Evolutionary conservation across 2,888 invertebrate genomes (phyloP).

Genomic region (Andrena bucephala): DNA sequence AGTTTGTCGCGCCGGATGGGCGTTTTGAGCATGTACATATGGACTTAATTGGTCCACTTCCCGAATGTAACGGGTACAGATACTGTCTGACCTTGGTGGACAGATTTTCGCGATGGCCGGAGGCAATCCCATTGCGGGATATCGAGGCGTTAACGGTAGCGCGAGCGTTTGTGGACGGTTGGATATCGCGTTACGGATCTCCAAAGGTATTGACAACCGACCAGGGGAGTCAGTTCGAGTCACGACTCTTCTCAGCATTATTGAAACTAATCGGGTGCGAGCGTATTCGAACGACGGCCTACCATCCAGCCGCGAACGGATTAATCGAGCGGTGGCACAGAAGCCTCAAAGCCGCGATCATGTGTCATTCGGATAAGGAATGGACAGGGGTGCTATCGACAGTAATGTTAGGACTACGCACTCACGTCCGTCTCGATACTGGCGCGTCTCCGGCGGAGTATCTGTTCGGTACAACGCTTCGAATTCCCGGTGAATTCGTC

Average conservation of each 20-base stretch:
- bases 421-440: neutral
- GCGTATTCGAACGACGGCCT: neutral
- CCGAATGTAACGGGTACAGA: too few species aligned
- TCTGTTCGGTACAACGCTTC: too few species aligned
- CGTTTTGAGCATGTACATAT: too few species aligned
- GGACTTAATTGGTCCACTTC: too few species aligned
- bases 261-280: neutral
- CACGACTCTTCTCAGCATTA: neutral
- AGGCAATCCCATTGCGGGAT: too few species aligned
- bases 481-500: too few species aligned
- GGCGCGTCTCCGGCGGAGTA: too few species aligned
- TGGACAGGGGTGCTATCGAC: neutral
- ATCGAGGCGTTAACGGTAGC: too few species aligned
- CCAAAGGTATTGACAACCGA: neutral
- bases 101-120: too few species aligned
- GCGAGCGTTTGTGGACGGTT: neutral
- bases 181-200: neutral
- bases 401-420: neutral
- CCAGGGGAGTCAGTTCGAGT: slow-evolving; percentile 7
- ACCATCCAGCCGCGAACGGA: neutral
- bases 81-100: too few species aligned
- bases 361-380: neutral
- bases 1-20: too few species aligned
- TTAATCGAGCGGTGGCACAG: slow-evolving; percentile 14
- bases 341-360: neutral